Conservation (phyloP, 2,888 invertebrate species). For the Venusia cambrica region DNA sequence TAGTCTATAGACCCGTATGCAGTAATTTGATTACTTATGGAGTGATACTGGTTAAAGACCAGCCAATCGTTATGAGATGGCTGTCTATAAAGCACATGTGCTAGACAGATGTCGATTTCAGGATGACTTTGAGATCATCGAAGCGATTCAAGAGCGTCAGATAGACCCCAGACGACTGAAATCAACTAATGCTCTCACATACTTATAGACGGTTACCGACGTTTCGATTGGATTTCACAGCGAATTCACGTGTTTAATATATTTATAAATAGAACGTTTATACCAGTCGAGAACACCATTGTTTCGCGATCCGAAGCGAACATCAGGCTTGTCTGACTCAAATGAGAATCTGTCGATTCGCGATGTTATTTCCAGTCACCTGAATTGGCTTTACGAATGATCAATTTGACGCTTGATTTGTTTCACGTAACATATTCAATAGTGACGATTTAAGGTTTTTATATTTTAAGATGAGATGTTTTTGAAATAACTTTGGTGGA, state of each 20-base stretch:
- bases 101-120: slow-evolving; percentile 50
- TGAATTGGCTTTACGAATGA: slow-evolving; percentile 25
- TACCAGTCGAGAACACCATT: slow-evolving; percentile 27
- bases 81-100: slow-evolving; percentile 47
- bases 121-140: slow-evolving; percentile 42
- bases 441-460: slow-evolving; percentile 11
- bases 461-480: slow-evolving; percentile 5
- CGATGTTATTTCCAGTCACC: slow-evolving; percentile 26
- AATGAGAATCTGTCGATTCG: slow-evolving; percentile 27
- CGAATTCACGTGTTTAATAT: slow-evolving; percentile 3
- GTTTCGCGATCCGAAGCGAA: slow-evolving; percentile 28
- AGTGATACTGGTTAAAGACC: slow-evolving; percentile 29
- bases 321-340: slow-evolving; percentile 28
- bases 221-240: slow-evolving; percentile 4
- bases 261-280: slow-evolving; percentile 20
- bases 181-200: slow-evolving; percentile 33
- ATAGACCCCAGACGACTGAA: slow-evolving; percentile 30
- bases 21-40: slow-evolving; percentile 13
- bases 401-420: slow-evolving; percentile 28
- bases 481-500: slow-evolving; percentile 2
- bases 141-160: slow-evolving; percentile 34
- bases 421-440: slow-evolving; percentile 27
- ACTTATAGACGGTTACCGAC: slow-evolving; percentile 12
- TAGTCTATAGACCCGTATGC: too few species aligned
- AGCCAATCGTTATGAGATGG: slow-evolving; percentile 39